These are phyloP conservation scores for Ophion obscuratus DNA, from an alignment of 2,888 invertebrate species.

Conservation along the genomic window DNA sequence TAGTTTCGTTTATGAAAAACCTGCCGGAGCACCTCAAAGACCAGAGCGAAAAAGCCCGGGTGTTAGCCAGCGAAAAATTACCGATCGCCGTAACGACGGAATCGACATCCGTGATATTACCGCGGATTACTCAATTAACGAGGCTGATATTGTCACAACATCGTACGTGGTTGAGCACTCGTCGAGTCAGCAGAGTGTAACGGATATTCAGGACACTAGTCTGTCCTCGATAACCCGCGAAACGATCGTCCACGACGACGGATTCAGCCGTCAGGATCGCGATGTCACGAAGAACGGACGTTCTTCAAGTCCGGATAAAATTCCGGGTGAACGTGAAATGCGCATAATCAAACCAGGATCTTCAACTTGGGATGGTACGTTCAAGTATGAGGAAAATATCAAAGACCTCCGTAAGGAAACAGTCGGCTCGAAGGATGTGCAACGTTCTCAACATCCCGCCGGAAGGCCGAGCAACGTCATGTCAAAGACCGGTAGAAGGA, in stretches of 20 bases:
- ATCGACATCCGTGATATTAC: slow-evolving; percentile 77
- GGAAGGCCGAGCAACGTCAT: slow-evolving; percentile 54
- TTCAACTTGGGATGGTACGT: slow-evolving; percentile 80
- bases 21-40: slow-evolving; percentile 68
- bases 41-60: slow-evolving; percentile 53
- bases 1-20: slow-evolving; percentile 85
- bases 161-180: slow-evolving; percentile 80
- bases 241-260: slow-evolving; percentile 62
- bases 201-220: slow-evolving; percentile 73
- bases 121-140: slow-evolving; percentile 80
- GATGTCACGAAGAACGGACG: slow-evolving; percentile 64
- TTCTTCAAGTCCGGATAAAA: slow-evolving; percentile 71
- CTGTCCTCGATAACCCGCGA: slow-evolving; percentile 70
- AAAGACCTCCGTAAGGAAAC: slow-evolving; percentile 10
- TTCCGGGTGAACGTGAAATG: slow-evolving; percentile 67
- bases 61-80: slow-evolving; percentile 51
- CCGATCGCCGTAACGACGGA: slow-evolving; percentile 65
- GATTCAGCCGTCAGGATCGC: slow-evolving; percentile 25
- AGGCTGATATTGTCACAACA: slow-evolving; percentile 76
- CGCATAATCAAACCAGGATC: slow-evolving; percentile 75
- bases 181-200: slow-evolving; percentile 77
- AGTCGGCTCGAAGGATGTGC: slow-evolving; percentile 13
- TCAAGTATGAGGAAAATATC: slow-evolving; percentile 65
- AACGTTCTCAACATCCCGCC: slow-evolving; percentile 37
- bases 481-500: slow-evolving; percentile 59